phyloP scores from a whole-genome alignment of 2,888 invertebrate species.

The Thereva nobilitata region DNA sequence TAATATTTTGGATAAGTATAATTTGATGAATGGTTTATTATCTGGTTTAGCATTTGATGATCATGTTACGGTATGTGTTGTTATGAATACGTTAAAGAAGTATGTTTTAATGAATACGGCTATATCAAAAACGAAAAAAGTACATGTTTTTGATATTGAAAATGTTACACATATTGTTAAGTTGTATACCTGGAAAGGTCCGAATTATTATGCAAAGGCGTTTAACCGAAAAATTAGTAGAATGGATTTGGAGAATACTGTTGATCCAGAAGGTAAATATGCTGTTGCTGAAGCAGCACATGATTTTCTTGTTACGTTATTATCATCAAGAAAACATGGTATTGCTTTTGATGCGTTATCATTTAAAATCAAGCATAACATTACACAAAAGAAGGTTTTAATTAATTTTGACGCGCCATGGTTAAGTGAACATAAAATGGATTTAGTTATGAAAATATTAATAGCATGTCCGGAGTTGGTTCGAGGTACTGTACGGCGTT shows the following conservation, averaged over 20 bases:
- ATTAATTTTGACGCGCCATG: constrained; percentile 70
- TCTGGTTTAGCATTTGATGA: constrained; percentile 70
- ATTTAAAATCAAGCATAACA: constrained; percentile 53
- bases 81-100: constrained; percentile 69
- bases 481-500: constrained; percentile 64
- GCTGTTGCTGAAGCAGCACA: constrained; percentile 65
- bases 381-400: constrained; percentile 60
- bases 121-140: constrained; percentile 74
- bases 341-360: constrained; percentile 74
- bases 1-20: constrained; percentile 71
- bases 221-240: constrained; percentile 50
- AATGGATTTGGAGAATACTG: constrained; percentile 45
- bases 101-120: constrained; percentile 68
- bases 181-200: constrained; percentile 77
- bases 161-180: constrained; percentile 70
- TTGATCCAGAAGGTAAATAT: constrained; percentile 58
- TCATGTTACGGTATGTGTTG: constrained; percentile 67
- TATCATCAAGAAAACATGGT: constrained; percentile 77
- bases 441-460: constrained; percentile 67
- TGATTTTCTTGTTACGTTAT: constrained; percentile 71
- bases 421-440: constrained; percentile 67
- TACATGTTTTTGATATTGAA: constrained; percentile 70
- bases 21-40: constrained; percentile 66
- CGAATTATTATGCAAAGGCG: constrained; percentile 59
- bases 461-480: constrained; percentile 73